Base-by-base conservation (phyloP, 92 coral and sea anemone species). In the Umimayanthus kanabou region DNA sequence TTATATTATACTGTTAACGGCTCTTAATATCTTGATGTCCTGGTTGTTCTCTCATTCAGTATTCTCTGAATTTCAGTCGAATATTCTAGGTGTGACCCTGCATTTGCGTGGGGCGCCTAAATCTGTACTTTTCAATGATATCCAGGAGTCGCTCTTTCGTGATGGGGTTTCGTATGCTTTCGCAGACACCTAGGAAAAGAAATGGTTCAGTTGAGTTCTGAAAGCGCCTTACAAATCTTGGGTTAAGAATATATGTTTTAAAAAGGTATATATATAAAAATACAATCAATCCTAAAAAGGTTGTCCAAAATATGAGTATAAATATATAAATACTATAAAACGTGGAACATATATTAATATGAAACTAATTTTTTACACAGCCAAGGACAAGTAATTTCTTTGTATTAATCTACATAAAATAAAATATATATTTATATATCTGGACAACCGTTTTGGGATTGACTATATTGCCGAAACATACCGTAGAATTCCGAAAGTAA, bases 131-230 rank as follows among this genome's bases (percentile, higher is more conserved):
- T 66, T 94, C 96, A 29, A 97, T 91, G 39, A 97, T 90, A 47
- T 97, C 97, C 66, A 97, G 85, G 14, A 97, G 90, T 91, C 92
- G 89, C 42, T 97, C 90, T 81, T 89, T 92, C 15, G 97, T 97
- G 2, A 97, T 96, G 9, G 99, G 99, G 20, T 95, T 87, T 69
- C 94, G 82, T 26, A 97, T 97, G 86, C 98, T 97, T 84, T 92
- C 94, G 67, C 98, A 97, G 29, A 97, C 99, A 80, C 98, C 99
- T 97, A 79, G 0, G 74, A 55, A 9, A 73, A 73, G 77, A 81
- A 79, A 88, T 25, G 30, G 10, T 28, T 4, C n/a, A n/a, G n/a
- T n/a, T 25, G 43, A 23, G 20, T 20, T 58, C 49, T 61, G 26
- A 61, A 22, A 61, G 26, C 20, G 69, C 58, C 58, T 53, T 53